These are phyloP conservation scores for Lasioglossum figueresi DNA, from an alignment of 2,888 invertebrate genomes.

Conservation along the genomic window DNA sequence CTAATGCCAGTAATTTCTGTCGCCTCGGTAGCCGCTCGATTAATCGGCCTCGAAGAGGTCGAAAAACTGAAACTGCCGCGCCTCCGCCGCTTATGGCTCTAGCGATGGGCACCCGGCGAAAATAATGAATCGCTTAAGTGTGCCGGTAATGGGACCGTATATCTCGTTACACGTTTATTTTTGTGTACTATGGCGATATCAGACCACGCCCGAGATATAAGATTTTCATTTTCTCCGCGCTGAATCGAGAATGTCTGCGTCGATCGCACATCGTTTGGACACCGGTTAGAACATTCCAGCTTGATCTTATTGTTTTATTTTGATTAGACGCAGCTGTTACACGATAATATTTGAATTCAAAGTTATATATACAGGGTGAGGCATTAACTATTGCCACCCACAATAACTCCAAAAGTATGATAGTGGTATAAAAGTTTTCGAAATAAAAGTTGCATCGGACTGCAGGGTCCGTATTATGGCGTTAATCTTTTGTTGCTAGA, in stretches of 20 bases:
- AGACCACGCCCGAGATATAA: slow-evolving; percentile 2
- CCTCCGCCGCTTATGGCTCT: not conserved
- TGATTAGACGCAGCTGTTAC: no score
- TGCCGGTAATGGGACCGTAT: slow-evolving; percentile 7
- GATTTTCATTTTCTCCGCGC: not conserved
- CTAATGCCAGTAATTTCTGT: slow-evolving; percentile 28
- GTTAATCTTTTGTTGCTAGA: no score
- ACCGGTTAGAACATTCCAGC: not conserved
- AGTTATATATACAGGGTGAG: no score
- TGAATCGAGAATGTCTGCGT: not conserved
- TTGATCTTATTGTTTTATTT: no score
- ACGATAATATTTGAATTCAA: no score
- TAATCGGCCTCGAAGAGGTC: slow-evolving; percentile 18
- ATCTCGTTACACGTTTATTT: slow-evolving; percentile 4
- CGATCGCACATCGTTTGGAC: not conserved
- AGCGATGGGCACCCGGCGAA: not conserved
- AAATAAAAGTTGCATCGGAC: no score
- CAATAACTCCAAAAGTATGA: no score
- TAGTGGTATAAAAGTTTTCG: no score
- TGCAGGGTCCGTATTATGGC: no score
- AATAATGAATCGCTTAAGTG: slow-evolving; percentile 8
- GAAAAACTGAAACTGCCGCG: slow-evolving; percentile 4
- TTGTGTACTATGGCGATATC: not conserved
- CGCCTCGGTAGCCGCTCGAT: slow-evolving; percentile 22
- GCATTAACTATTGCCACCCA: no score